phyloP scores from a whole-genome alignment of 1,140 invertebrate genomes.

The Rhizoglyphus robini region DNA sequence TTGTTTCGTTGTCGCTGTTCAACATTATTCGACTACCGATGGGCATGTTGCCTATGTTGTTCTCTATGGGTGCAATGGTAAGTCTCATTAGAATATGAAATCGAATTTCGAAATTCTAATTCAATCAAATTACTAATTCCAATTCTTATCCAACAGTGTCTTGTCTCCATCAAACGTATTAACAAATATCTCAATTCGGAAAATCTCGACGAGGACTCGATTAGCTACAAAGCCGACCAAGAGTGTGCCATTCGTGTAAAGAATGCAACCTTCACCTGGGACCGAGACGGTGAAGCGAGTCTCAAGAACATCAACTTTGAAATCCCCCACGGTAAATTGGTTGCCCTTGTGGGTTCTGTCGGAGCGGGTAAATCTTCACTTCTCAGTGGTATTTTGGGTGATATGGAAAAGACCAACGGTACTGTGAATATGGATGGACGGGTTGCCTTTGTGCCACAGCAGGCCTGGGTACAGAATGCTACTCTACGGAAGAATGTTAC shows the following conservation, averaged over 20 bases:
- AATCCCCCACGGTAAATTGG: slow-evolving; percentile 30
- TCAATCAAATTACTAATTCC: not conserved
- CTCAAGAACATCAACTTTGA: slow-evolving; percentile 35
- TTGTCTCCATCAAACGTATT: slow-evolving; percentile 25
- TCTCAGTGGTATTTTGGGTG: slow-evolving; percentile 44
- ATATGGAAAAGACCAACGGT: slow-evolving; percentile 40
- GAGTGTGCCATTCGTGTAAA: slow-evolving; percentile 32
- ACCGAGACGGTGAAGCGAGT: slow-evolving; percentile 27
- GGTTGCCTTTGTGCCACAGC: slow-evolving; percentile 51
- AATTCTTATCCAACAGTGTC: slow-evolving; percentile 28
- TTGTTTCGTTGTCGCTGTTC: slow-evolving; percentile 42
- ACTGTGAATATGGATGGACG: slow-evolving; percentile 35
- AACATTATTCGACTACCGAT: slow-evolving; percentile 42
- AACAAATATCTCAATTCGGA: slow-evolving; percentile 27
- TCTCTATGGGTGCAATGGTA: slow-evolving; percentile 27
- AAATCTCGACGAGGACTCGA: slow-evolving; percentile 28
- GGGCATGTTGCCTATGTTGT: slow-evolving; percentile 38
- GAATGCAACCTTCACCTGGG: slow-evolving; percentile 40
- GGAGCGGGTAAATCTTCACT: slow-evolving; percentile 47
- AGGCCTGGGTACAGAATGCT: slow-evolving; percentile 49
- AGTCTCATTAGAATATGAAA: not conserved
- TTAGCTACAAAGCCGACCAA: slow-evolving; percentile 19
- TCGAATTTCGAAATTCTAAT: not conserved
- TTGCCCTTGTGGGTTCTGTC: slow-evolving; percentile 46
- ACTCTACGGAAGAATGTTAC: slow-evolving; percentile 53